Conservation (phyloP, 2,113 vertebrate species). For the Callithrix jacchus region DNA sequence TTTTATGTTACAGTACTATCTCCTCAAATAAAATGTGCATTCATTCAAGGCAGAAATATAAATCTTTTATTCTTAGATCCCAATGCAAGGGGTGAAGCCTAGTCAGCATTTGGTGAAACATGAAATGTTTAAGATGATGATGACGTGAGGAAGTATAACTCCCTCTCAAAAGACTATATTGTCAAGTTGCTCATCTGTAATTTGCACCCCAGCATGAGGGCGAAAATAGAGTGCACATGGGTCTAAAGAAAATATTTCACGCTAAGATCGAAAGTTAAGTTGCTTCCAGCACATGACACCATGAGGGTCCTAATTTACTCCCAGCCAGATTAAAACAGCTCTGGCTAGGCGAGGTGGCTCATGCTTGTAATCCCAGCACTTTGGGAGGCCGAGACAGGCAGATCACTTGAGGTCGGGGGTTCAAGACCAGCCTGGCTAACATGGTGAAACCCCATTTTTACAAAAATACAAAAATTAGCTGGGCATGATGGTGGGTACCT, state of each 20-base stretch:
- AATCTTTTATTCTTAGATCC: background rate
- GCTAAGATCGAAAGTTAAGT: conserved; percentile 4
- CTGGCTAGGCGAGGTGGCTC: too few relatives aligned
- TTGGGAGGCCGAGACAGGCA: too few relatives aligned
- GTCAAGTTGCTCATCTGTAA: background rate
- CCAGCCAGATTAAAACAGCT: background rate
- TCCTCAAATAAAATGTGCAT: background rate
- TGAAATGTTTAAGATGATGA: background rate
- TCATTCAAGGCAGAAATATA: background rate
- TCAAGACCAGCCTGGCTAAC: too few relatives aligned
- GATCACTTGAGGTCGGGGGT: too few relatives aligned
- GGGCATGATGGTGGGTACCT: too few relatives aligned
- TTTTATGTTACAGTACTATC: background rate
- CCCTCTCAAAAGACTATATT: background rate
- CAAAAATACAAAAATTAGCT: too few relatives aligned
- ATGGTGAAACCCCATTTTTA: too few relatives aligned
- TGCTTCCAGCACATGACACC: background rate
- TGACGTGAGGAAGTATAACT: background rate
- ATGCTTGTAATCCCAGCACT: too few relatives aligned
- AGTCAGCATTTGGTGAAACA: background rate
- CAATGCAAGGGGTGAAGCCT: background rate
- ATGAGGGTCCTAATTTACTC: background rate
- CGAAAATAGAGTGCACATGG: background rate
- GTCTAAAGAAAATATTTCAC: background rate
- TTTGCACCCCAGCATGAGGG: background rate